A percentile compares a stretch with the other conserved stretches of the same genome.
Conservation (phyloP, 2,888 invertebrate species). For the Spisula subtruncata region DNA sequence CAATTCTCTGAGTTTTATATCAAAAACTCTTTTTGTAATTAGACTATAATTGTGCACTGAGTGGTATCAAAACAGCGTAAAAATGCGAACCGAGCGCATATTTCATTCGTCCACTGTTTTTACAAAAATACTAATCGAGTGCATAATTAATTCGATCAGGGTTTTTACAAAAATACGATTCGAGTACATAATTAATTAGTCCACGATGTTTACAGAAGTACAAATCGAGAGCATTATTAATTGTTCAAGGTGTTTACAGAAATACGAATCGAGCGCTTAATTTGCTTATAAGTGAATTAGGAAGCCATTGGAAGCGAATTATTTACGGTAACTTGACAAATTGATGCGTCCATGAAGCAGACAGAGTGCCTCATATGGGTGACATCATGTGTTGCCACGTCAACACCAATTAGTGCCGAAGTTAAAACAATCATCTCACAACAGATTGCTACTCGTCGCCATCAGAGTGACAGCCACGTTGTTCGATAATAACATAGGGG, state of each 20-base stretch:
- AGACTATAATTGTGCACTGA: neutral
- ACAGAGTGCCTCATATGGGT: slow-evolving; percentile 8
- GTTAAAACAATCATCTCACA: neutral
- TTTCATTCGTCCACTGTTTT: no score
- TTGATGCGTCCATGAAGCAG: slow-evolving; percentile 1
- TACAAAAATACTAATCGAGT: no score
- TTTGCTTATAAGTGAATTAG: slow-evolving; percentile 3
- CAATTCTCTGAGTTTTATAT: neutral
- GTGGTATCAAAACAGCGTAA: no score
- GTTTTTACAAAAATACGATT: no score
- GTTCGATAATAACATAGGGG: neutral
- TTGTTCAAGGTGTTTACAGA: neutral
- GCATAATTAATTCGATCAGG: no score
- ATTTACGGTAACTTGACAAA: slow-evolving; percentile 2
- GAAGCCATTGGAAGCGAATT: neutral
- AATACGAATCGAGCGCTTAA: neutral
- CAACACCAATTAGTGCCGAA: neutral
- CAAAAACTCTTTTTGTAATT: neutral
- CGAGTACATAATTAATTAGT: no score
- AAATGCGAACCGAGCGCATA: no score
- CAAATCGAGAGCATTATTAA: neutral
- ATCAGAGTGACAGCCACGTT: neutral
- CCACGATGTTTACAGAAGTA: no score
- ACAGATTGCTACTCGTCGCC: neutral
- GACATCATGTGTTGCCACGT: neutral